Evolutionary conservation across 2,888 invertebrate genomes (phyloP).

Genomic region (Chaitophorus viminalis): DNA sequence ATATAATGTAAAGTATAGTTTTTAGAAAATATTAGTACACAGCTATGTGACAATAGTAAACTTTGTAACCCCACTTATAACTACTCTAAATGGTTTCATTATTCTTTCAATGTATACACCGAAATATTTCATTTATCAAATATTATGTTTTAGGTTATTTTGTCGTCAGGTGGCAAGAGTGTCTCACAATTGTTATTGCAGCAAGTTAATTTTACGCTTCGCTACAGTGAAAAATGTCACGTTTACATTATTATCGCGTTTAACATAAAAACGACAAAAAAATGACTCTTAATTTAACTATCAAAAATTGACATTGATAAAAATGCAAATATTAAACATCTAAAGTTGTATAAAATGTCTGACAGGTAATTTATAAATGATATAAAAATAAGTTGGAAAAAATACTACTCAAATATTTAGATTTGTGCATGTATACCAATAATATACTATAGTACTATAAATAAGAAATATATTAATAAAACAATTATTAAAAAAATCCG

Average conservation of each 20-base stretch:
- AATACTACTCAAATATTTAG: background rate
- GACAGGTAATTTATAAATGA: slow-evolving; percentile 7
- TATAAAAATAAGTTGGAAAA: slow-evolving; percentile 3
- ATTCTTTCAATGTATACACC: no score
- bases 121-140: background rate
- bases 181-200: background rate
- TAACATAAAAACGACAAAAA: background rate
- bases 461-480: no score
- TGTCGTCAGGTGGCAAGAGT: background rate
- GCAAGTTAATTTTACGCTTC: background rate
- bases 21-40: no score
- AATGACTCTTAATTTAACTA: background rate
- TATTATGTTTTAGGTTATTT: background rate
- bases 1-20: no score
- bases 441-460: no score
- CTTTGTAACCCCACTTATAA: no score
- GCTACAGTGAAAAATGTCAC: background rate
- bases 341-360: background rate
- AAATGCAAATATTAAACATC: background rate
- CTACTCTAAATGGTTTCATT: no score
- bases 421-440: background rate
- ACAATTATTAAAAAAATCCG: no score
- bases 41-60: no score
- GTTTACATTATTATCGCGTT: background rate
- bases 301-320: background rate